These are phyloP conservation scores for Corvus hawaiiensis DNA, from an alignment of 2,113 vertebrate genomes.

Conservation along the genomic window DNA sequence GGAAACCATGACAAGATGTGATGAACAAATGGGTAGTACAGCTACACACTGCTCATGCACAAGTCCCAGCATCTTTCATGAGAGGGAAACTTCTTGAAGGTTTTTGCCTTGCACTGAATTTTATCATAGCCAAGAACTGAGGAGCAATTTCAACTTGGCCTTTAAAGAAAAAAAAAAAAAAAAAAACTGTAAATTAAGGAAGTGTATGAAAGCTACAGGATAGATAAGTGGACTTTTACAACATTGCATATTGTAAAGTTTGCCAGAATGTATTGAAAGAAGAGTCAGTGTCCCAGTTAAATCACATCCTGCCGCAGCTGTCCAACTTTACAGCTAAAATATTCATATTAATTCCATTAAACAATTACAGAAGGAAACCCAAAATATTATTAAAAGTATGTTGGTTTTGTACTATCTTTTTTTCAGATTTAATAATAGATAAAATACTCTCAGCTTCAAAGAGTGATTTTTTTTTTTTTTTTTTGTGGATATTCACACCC, in stretches of 20 bases:
- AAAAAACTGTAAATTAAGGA: neutral
- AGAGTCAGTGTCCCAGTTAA: neutral
- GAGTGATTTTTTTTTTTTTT: neutral
- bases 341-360: constrained; percentile 58
- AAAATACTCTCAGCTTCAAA: constrained; percentile 41
- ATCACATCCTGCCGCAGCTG: constrained; percentile 47
- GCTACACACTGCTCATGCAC: neutral
- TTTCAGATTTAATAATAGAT: constrained; percentile 54
- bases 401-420: constrained; percentile 45
- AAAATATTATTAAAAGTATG: constrained; percentile 63
- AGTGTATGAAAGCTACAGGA: neutral
- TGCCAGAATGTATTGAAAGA: constrained; percentile 24
- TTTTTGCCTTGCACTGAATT: neutral
- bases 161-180: neutral
- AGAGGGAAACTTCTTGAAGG: neutral
- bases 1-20: neutral
- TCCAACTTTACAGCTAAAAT: constrained; percentile 45
- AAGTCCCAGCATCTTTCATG: neutral
- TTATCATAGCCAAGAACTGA: neutral
- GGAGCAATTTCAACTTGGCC: neutral
- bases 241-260: neutral
- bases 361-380: constrained; percentile 70
- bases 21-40: neutral
- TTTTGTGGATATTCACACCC: neutral
- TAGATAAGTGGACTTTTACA: neutral